These are phyloP conservation scores for Venusia cambrica DNA, from an alignment of 2,888 invertebrate species.

Conservation along the genomic window DNA sequence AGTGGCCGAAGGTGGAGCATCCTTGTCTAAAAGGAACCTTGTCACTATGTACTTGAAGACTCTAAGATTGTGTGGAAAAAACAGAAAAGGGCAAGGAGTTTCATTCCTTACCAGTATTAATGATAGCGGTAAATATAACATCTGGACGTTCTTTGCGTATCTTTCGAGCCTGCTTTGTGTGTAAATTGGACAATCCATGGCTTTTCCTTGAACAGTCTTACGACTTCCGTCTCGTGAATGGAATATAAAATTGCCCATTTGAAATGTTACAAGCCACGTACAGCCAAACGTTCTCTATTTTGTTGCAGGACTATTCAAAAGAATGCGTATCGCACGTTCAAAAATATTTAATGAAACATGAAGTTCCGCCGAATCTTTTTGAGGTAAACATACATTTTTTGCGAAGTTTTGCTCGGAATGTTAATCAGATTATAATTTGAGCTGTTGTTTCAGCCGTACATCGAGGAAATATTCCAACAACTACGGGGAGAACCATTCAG, in stretches of 20 bases:
- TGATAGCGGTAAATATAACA: not conserved
- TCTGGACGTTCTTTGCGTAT: too few relatives aligned
- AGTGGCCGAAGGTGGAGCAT: too few relatives aligned
- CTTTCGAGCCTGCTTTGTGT: constrained; percentile 4
- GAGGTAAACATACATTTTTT: too few relatives aligned
- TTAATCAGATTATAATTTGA: too few relatives aligned
- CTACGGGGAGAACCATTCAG: constrained; percentile 98
- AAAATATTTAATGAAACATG: constrained; percentile 97
- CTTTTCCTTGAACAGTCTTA: constrained; percentile 9
- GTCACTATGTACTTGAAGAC: too few relatives aligned
- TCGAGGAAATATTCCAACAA: constrained; percentile 99
- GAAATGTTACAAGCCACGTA: constrained; percentile 13
- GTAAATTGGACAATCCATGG: constrained; percentile 14
- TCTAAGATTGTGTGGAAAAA: too few relatives aligned
- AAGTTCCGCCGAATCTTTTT: constrained; percentile 98
- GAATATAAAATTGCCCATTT: constrained; percentile 21
- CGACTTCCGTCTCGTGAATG: constrained; percentile 21
- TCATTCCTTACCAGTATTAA: too few relatives aligned
- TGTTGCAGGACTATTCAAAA: constrained; percentile 97
- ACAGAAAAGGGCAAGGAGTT: too few relatives aligned
- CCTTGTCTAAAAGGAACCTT: too few relatives aligned
- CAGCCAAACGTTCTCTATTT: constrained; percentile 26
- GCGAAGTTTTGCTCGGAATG: too few relatives aligned
- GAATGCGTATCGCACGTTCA: constrained; percentile 98
- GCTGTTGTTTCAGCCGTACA: constrained; percentile 92